phyloP scores from a whole-genome alignment of 2,113 vertebrate genomes.

The Psettodes erumei region DNA sequence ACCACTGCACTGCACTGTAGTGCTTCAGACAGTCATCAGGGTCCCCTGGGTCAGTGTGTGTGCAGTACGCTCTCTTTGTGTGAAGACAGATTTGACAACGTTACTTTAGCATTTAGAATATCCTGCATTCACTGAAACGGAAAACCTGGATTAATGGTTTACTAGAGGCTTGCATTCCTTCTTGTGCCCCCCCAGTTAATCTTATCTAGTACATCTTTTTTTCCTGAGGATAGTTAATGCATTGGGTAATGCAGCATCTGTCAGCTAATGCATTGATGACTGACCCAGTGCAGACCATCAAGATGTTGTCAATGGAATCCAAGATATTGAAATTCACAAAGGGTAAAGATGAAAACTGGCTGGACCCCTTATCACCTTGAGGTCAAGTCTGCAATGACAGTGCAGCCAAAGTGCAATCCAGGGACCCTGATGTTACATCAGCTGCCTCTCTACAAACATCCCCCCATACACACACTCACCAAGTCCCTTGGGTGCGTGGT shows the following conservation, averaged over 20 bases:
- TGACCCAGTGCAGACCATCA: slow-evolving; percentile 2
- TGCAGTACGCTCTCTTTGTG: slow-evolving; percentile 14
- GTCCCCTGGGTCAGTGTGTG: slow-evolving; percentile 38
- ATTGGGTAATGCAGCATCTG: neutral
- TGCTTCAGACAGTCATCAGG: slow-evolving; percentile 48
- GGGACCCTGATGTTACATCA: slow-evolving; percentile 48
- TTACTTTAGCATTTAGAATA: slow-evolving; percentile 42
- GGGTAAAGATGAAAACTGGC: neutral
- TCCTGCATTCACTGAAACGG: neutral
- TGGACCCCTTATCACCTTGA: neutral
- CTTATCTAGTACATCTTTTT: neutral
- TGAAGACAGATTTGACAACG: slow-evolving; percentile 41
- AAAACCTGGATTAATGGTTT: slow-evolving; percentile 38
- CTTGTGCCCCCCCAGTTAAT: neutral
- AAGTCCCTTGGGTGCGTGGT: slow-evolving; percentile 60
- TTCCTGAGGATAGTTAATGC: neutral
- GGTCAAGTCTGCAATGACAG: neutral
- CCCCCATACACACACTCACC: slow-evolving; percentile 78
- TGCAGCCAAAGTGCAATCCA: slow-evolving; percentile 7
- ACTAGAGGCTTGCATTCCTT: neutral
- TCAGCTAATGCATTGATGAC: neutral
- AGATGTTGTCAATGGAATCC: neutral
- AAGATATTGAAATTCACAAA: neutral
- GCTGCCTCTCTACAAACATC: neutral
- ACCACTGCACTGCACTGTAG: slow-evolving; percentile 52